phyloP scores from a whole-genome alignment of 2,888 invertebrate genomes.

The Pristionchus fissidentatus region DNA sequence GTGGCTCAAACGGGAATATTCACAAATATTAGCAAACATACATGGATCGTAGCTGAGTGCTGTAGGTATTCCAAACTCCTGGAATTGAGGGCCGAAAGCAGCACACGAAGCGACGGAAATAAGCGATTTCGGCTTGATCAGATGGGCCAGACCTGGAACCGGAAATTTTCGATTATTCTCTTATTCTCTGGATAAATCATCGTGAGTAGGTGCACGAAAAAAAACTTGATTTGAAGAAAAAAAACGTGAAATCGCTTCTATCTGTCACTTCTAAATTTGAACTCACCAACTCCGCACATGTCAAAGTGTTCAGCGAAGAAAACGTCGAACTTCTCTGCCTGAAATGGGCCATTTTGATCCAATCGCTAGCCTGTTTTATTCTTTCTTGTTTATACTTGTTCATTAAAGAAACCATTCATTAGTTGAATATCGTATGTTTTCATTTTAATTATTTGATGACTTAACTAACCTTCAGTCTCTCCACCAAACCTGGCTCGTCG shows the following conservation, averaged over 20 bases:
- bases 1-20: not conserved
- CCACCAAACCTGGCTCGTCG: conserved; percentile 18
- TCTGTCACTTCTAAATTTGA: not conserved
- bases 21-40: not conserved
- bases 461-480: conserved; percentile 1
- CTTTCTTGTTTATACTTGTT: not conserved
- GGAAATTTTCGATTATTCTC: not conserved
- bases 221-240: not conserved
- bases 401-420: not conserved
- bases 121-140: conserved; percentile 7
- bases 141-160: not conserved
- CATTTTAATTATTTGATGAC: no score
- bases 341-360: not conserved
- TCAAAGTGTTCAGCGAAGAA: conserved; percentile 31
- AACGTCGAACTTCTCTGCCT: conserved; percentile 3
- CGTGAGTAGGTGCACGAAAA: not conserved
- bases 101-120: not conserved
- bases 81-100: conserved; percentile 19
- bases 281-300: conserved; percentile 42
- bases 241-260: not conserved
- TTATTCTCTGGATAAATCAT: not conserved
- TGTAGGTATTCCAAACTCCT: conserved; percentile 3
- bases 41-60: conserved; percentile 4
- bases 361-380: not conserved
- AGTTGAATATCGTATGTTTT: not conserved